Base-by-base conservation (phyloP, 2,797 vertebrate species). In the Intellagama lesueurii region DNA sequence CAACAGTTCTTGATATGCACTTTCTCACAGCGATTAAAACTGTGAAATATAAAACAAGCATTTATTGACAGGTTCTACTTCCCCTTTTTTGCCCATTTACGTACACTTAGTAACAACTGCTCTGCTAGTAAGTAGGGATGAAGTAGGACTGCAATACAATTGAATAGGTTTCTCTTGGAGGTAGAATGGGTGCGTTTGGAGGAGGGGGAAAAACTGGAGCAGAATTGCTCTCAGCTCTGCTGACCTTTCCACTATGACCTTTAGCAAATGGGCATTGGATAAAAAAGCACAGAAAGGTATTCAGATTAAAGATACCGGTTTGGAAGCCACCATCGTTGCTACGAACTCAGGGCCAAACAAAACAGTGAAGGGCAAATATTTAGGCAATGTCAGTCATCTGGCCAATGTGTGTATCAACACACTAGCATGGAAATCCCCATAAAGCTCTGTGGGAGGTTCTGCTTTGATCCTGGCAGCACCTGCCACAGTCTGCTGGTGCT, bases 331-430 rank as follows among this genome's bases (percentile, higher is more conserved):
- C 93, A 81, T 91, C 89, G 91, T 30, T 93, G 81, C 94, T 94
- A 81, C 90, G 93, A 94, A 93, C 91, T 88, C 91, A n/a, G 0
- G 1, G 91, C 92, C 93, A 95, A 95, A 90, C 86, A 94, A 82
- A 93, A 91, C 92, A 95, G 92, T 69, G 72, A 90, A 95, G 95
- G 91, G 92, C 93, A 96, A 96, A 94, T 94, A 95, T 96, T 95
- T 96, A 92, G 92, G 93, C 92, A 93, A 76, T 93, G 93, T 94
- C 94, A 94, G 94, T 92, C 93, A 95, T 90, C 89, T 89, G 92
- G 86, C 90, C 94, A 91, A 90, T 75, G 91, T 94, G 94, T 92
- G 91, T 92, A 95, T 94, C 94, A 95, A 83, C 91, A 93, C 93
- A 94, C 94, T 90, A 89, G 78, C 89, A 85, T 95, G 89, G 93